Evolutionary conservation across 2,797 vertebrate genomes (phyloP).

Genomic region (Morus bassanus): DNA sequence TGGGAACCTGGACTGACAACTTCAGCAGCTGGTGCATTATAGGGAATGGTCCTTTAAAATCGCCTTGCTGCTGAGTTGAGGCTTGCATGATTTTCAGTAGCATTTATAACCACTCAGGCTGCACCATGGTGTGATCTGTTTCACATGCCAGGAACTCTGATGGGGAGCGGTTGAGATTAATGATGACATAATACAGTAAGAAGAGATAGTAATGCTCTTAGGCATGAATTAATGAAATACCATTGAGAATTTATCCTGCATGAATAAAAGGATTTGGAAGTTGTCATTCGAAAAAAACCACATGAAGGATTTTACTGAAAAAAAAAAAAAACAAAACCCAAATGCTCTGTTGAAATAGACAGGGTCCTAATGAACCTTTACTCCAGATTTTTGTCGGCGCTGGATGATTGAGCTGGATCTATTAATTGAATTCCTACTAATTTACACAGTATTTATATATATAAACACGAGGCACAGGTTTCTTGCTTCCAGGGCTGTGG

Average conservation of each 20-base stretch:
- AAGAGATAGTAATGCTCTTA: constrained; percentile 52
- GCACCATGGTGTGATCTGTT: background rate
- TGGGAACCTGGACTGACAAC: background rate
- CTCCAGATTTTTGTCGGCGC: background rate
- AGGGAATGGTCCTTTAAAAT: background rate
- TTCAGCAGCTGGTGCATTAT: background rate
- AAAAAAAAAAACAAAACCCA: too few species aligned
- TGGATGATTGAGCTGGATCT: background rate
- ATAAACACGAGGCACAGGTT: background rate
- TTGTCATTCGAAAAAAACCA: constrained; percentile 1
- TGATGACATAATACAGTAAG: constrained; percentile 36
- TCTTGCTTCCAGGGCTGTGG: background rate
- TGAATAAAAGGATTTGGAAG: constrained; percentile 49
- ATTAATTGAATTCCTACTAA: background rate
- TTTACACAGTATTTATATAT: background rate
- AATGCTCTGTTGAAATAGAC: background rate
- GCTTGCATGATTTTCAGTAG: background rate
- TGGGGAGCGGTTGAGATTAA: constrained; percentile 34
- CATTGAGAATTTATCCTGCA: constrained; percentile 53
- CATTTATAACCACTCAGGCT: background rate
- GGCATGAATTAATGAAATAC: constrained; percentile 59
- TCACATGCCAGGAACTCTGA: constrained; percentile 36
- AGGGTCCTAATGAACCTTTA: background rate
- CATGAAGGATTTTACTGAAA: background rate
- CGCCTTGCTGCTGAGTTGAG: background rate